Base-by-base conservation (phyloP, 2,888 invertebrate species). In the Pemphredon lugubris region DNA sequence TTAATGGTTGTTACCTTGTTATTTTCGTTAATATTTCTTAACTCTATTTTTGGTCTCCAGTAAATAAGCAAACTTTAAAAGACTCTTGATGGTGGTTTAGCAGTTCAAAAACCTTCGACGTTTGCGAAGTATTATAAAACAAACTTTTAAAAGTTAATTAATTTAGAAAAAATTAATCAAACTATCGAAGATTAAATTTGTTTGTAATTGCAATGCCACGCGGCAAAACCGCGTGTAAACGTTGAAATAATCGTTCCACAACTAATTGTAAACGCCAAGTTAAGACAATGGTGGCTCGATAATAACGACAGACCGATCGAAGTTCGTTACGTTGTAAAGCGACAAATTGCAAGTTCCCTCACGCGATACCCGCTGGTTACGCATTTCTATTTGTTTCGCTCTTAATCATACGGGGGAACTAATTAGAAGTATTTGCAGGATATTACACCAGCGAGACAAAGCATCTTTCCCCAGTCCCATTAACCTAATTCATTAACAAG, bases 301-400 rank as follows among this genome's bases (percentile, higher is more conserved):
- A 53, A 53, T 47, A 39, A 26, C 32, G 53, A 26, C 13, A 6
- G 23, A 51, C 53, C 69, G 60, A 73, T 69, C 48, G 60, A 16
- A 16, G 40, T 30, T 74, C 65, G 50, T 69, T 75, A 73, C 7
- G 9, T 16, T 34, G 18, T 20, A 42, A 18, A 54, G 20, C 42
- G 14, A 32, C 9, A 11, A 23, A 14, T 6, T 16, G 50, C 57
- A 16, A 14, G 51, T 61, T 40, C 64, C 34, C 47, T 69, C 48
- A 34, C 40, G 16, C 21, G 23, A 37, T 34, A 16, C 40, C 5
- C 30, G 50, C 45, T n/a, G n/a, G n/a, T 54, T 53, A 11, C 6
- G 7, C 2, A n/a, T 13, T 26, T 1, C 7, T 21, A 14, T 34
- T 53, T 42, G 13, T 23, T 34, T 9, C 2, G 14, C 11, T 11